Conservation (phyloP, 2,888 invertebrate genomes). For the Cheilosia pagana region DNA sequence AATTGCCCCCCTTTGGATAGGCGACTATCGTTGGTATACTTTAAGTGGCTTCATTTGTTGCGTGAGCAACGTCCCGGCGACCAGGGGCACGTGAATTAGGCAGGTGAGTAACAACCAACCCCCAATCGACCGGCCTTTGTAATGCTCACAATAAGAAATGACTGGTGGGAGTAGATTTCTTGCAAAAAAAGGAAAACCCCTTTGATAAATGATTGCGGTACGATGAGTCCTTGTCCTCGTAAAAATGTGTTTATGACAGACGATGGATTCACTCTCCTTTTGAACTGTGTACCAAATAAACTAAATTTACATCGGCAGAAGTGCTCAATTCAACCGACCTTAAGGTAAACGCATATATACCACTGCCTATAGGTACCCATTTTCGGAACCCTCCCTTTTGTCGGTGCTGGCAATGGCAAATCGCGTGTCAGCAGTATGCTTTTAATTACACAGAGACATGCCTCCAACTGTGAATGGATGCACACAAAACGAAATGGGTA, state of each 20-base stretch:
- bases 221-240: conserved; percentile 19
- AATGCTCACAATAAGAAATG: conserved; percentile 14
- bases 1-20: conserved; percentile 33
- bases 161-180: neutral
- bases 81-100: neutral
- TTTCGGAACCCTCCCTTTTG: neutral
- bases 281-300: conserved; percentile 26
- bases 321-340: neutral
- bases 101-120: conserved; percentile 18
- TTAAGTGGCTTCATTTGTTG: conserved; percentile 54
- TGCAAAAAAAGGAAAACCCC: conserved; percentile 18
- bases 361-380: too few species aligned
- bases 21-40: conserved; percentile 34
- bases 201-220: conserved; percentile 60
- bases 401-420: neutral
- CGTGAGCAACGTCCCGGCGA: neutral
- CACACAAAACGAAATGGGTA: neutral
- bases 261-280: conserved; percentile 25
- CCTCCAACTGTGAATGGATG: neutral
- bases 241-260: conserved; percentile 53
- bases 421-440: conserved; percentile 47
- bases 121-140: conserved; percentile 23
- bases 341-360: neutral
- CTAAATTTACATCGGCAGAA: neutral
- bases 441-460: conserved; percentile 35